These are phyloP conservation scores for Cichlasoma orientale DNA, from an alignment of 2,797 vertebrate genomes.

Conservation along the genomic window DNA sequence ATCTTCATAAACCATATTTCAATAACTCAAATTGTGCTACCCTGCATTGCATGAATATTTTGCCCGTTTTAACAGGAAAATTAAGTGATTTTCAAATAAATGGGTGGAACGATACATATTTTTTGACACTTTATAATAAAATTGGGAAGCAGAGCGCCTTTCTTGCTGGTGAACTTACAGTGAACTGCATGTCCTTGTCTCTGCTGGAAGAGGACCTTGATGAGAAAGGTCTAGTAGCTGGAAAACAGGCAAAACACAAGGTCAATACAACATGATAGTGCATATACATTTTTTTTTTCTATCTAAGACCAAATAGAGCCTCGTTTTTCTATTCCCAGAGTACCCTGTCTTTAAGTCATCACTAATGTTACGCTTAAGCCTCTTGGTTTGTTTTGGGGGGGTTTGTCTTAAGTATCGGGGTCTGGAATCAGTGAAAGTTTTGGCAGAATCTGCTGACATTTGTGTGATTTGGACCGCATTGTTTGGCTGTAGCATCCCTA, in stretches of 20 bases:
- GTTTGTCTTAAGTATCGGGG: background rate
- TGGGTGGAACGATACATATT: too few species aligned
- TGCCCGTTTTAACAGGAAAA: background rate
- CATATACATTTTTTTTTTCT: too few species aligned
- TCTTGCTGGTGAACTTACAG: constrained; percentile 55
- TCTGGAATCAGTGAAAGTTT: constrained; percentile 52
- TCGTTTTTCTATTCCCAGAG: background rate
- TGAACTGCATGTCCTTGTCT: constrained; percentile 68
- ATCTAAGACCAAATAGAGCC: background rate
- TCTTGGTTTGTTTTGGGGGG: background rate
- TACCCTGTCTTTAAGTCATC: background rate
- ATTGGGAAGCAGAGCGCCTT: background rate
- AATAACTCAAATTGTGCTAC: background rate
- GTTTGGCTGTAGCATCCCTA: constrained; percentile 50
- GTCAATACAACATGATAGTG: constrained; percentile 29
- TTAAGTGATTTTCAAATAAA: background rate
- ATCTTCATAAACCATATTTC: background rate
- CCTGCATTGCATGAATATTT: background rate
- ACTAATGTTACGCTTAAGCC: background rate
- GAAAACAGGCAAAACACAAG: constrained; percentile 51
- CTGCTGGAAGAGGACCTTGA: constrained; percentile 60
- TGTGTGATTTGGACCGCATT: constrained; percentile 44
- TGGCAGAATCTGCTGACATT: constrained; percentile 48
- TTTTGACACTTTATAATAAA: constrained; percentile 1
- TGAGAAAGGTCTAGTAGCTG: constrained; percentile 54